Evolutionary conservation across 2,888 invertebrate genomes (phyloP), one percentile per base, ranked within the genome.

Genomic region (Crepidodera aurea): DNA sequence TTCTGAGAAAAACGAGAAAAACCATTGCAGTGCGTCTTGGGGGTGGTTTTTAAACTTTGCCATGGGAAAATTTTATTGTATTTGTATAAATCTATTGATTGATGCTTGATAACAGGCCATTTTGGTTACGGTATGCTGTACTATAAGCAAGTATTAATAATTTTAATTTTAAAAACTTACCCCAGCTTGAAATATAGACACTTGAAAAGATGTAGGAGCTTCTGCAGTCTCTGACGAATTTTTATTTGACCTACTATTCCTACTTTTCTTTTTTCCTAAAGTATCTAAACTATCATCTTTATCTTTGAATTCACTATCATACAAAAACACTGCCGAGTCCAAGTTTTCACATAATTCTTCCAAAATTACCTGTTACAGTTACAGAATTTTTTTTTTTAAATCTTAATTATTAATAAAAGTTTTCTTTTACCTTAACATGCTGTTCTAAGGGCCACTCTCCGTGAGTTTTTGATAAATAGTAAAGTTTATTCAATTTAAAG

Each of bases 401-500:
- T n/a, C n/a, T n/a, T n/a, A n/a, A n/a, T n/a, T n/a, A n/a, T n/a
- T n/a, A n/a, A n/a, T n/a, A n/a, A n/a, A n/a, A n/a, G n/a, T n/a
- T n/a, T 22, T 22, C 6, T 22, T 22, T 70, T 81, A 90, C 90
- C 83, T 88, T 86, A 75, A 91, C 85, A 74, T 90, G 89, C 73
- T 87, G 87, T 73, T 87, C 88, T 3, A 91, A 84, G 54, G 88
- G 86, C 70, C 87, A 86, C 42, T 86, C 84, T 79, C 82, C 83
- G 65, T 87, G 84, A 71, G 86, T 83, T 32, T 86, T 84, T 65
- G 86, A 81, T 16, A 93, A 87, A 53, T 91, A 88, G 77, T 91
- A 90, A 10, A 89, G 81, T 71, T 90, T 87, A 80, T 94, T 90
- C 76, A 94, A 83, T 71, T 91, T 89, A 75, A 91, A 88, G 71